A percentile compares a stretch with the other conserved stretches of the same genome.
Evolutionary conservation across 2,113 vertebrate genomes (phyloP).

Genomic region (Eira barbara): DNA sequence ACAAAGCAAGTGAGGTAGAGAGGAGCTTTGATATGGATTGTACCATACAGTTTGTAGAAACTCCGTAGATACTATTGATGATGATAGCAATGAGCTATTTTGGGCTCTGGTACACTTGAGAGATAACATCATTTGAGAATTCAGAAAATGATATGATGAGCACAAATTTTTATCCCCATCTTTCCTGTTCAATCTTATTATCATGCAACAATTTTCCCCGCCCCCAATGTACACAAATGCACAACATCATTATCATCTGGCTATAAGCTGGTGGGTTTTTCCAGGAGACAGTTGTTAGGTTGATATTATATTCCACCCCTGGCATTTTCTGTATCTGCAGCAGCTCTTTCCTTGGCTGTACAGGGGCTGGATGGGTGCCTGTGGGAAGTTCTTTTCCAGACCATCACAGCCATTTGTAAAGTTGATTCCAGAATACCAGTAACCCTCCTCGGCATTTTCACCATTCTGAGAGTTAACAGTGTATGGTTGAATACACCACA

Average conservation of each 20-base stretch:
- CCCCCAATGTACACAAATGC: background rate
- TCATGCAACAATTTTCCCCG: background rate
- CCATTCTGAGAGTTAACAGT: background rate
- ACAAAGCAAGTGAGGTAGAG: background rate
- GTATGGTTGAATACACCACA: background rate
- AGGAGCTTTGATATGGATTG: background rate
- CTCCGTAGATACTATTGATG: background rate
- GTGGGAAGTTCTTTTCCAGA: background rate
- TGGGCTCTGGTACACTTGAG: background rate
- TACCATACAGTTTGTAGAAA: background rate
- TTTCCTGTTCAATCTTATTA: background rate
- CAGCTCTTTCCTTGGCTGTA: background rate
- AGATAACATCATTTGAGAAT: background rate
- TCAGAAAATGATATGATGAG: background rate
- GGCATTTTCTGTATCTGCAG: background rate
- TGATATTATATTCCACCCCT: rapidly evolving
- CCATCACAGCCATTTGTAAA: background rate
- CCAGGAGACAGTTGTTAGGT: background rate
- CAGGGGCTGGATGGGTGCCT: background rate
- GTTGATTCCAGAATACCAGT: rapidly evolving
- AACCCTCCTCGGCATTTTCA: constrained; percentile 5
- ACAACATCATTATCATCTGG: background rate
- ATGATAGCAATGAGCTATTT: background rate
- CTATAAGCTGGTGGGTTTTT: background rate
- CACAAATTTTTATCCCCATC: background rate